Percentiles rank a stretch among this genome's conserved stretches.
These are phyloP conservation scores for Drosophila macrothrix DNA, from an alignment of 2,888 invertebrate genomes.

Conservation along the genomic window DNA sequence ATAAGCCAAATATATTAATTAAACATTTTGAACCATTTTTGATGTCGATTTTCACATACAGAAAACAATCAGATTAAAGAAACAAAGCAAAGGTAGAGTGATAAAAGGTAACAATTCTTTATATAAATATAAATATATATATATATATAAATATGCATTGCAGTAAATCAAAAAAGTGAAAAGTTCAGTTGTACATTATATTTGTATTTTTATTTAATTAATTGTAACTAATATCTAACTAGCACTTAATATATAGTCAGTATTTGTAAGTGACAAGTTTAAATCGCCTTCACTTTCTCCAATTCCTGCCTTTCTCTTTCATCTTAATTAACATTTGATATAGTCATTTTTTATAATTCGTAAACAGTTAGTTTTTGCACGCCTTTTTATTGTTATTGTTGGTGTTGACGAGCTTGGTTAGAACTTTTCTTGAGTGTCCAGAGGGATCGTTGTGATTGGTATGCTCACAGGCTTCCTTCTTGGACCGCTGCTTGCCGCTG, in stretches of 20 bases:
- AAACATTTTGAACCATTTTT: neutral
- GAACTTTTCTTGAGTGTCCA: slow-evolving; percentile 89
- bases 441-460: slow-evolving; percentile 96
- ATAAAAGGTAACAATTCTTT: neutral
- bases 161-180: neutral
- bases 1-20: neutral
- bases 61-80: neutral
- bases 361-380: slow-evolving; percentile 63
- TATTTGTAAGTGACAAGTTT: slow-evolving; percentile 9
- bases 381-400: slow-evolving; percentile 92
- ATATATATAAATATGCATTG: neutral
- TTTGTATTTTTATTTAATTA: slow-evolving; percentile 16
- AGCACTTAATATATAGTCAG: neutral
- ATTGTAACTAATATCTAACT: neutral
- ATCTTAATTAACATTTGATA: slow-evolving; percentile 31
- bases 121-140: neutral
- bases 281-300: slow-evolving; percentile 40
- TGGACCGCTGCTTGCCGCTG: slow-evolving; percentile 95
- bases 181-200: neutral
- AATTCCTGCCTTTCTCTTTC: slow-evolving; percentile 41
- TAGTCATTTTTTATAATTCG: slow-evolving; percentile 15
- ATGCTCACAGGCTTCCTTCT: slow-evolving; percentile 94
- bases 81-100: neutral
- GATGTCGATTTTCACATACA: neutral
- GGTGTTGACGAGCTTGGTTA: slow-evolving; percentile 50